Base-by-base conservation (phyloP, 2,888 invertebrate genomes). In the Leptura quadrifasciata region DNA sequence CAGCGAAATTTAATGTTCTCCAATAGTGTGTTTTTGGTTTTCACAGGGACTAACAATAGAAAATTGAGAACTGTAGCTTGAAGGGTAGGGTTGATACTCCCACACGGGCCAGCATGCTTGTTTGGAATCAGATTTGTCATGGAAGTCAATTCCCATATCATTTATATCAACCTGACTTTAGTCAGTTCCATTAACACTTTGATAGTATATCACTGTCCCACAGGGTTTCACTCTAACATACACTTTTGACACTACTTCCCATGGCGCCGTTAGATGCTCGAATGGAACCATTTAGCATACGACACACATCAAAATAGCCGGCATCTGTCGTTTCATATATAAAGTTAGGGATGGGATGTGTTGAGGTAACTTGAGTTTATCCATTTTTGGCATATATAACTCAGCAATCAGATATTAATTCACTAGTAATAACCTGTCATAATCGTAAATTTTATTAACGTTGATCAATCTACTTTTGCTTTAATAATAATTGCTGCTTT, bases 171-270 rank as follows among this genome's bases (percentile, higher is more conserved):
- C 47, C 12, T 15, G 5, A 2, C 47, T 47, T 6, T 5, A 47
- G n/a, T 47, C 47, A 4, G 47, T n/a, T 47, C 12, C 17, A 47
- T 47, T 47, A 47, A 47, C 47, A 47, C 15, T 17, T 47, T 5
- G 1, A 2, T 15, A 47, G 1, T 15, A 47, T 3, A 47, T n/a
- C 47, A 4, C 47, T 15, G 15, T 47, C n/a, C 47, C 47, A 47
- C 15, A 47, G 47, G 47, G 12, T 47, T 1, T n/a, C 15, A 17
- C 47, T 47, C n/a, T n/a, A 47, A 15, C n/a, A 47, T 47, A 39
- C 47, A 47, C 47, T 47, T 47, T 47, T 47, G 47, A 47, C 47
- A 47, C n/a, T 17, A n/a, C 47, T n/a, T 47, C 47, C 47, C 47
- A 47, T 47, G 47, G 5, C 47, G n/a, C 47, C 6, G n/a, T 47